Conservation (phyloP, 53 echinoderm and acorn worm species). For the Echinarachnius parma region DNA sequence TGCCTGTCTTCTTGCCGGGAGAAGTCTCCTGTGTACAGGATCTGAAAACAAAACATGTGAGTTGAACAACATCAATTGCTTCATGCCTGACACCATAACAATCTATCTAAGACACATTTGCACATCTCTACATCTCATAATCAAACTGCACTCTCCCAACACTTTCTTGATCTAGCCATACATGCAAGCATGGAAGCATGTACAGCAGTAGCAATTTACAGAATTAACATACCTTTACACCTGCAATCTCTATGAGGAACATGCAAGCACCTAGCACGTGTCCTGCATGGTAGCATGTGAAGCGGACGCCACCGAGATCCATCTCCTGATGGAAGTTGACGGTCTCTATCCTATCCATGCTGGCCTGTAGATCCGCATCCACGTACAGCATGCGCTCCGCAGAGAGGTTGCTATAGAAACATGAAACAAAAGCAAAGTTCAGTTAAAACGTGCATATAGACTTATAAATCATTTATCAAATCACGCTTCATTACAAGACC, state of each 20-base stretch:
- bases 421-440: too few species aligned
- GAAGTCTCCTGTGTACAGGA: conserved; percentile 94
- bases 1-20: conserved; percentile 90
- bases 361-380: conserved; percentile 72
- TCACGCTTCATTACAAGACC: too few species aligned
- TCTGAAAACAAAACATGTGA: conserved; percentile 23
- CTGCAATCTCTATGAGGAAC: conserved; percentile 96
- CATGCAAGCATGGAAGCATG: too few species aligned
- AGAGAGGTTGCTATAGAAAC: conserved; percentile 68
- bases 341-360: conserved; percentile 95
- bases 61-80: too few species aligned
- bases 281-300: conserved; percentile 95
- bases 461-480: too few species aligned
- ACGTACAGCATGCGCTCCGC: conserved; percentile 90
- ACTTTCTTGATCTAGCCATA: too few species aligned
- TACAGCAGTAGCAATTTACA: too few species aligned
- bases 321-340: conserved; percentile 95
- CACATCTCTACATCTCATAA: conserved; percentile 5
- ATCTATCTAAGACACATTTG: too few species aligned
- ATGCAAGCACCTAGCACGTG: conserved; percentile 93
- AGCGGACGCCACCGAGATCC: conserved; percentile 79
- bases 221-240: conserved; percentile 73
- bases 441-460: too few species aligned
- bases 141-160: too few species aligned
- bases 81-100: too few species aligned